phyloP scores from a whole-genome alignment of 2,797 vertebrate genomes.

The Onychomys torridus region DNA sequence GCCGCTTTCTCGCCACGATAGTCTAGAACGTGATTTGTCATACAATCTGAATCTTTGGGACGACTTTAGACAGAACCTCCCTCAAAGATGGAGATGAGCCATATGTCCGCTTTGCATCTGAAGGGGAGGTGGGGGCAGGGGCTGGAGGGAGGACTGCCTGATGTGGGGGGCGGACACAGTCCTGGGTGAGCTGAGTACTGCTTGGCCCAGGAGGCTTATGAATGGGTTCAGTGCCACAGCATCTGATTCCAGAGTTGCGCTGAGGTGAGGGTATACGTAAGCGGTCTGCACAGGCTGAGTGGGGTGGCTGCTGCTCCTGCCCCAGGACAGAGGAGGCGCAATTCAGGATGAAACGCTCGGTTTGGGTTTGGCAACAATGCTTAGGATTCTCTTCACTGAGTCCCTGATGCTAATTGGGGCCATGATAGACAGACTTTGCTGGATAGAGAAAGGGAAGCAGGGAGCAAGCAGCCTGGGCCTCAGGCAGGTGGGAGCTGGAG shows the following conservation, averaged over 20 bases:
- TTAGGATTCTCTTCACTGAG: background rate
- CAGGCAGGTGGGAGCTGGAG: background rate
- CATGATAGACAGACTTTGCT: background rate
- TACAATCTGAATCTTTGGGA: constrained; percentile 96
- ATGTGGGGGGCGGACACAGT: constrained; percentile 67
- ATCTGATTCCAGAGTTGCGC: constrained; percentile 33
- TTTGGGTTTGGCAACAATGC: background rate
- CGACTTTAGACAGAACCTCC: constrained; percentile 87
- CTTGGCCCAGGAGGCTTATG: constrained; percentile 66
- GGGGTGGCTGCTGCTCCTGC: background rate
- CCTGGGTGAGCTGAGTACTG: constrained; percentile 65
- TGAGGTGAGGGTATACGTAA: background rate
- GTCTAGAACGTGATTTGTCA: constrained; percentile 95
- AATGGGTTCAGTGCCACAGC: background rate
- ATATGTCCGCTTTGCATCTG: constrained; percentile 96
- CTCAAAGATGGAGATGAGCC: constrained; percentile 89
- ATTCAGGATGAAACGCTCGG: background rate
- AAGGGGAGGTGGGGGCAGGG: constrained; percentile 82
- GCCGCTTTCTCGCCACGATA: constrained; percentile 82
- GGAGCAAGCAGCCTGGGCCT: background rate
- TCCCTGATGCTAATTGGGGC: constrained; percentile 5
- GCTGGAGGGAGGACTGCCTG: background rate
- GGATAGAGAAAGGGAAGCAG: constrained; percentile 24
- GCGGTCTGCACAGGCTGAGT: background rate
- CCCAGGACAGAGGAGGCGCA: background rate